These are phyloP conservation scores for Chironomus tepperi DNA, from an alignment of 1,140 invertebrate species.

Conservation along the genomic window DNA sequence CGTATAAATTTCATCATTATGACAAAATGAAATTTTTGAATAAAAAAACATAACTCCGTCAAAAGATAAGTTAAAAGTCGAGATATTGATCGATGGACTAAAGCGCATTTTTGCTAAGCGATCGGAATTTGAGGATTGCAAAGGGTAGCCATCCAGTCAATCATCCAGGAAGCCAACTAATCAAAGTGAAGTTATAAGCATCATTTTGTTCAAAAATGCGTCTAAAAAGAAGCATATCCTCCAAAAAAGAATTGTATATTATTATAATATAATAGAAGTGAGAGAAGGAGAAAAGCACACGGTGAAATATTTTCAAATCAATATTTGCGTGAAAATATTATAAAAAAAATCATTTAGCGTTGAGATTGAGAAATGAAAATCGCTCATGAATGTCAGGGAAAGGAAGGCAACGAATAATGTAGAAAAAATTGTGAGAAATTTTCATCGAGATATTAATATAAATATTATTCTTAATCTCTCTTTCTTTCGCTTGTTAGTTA, in stretches of 20 bases:
- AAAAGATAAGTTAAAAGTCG: no score
- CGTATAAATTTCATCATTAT: constrained; percentile 2
- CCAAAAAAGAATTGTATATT: neutral
- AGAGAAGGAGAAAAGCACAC: no score
- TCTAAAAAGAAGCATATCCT: no score
- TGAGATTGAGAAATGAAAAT: no score
- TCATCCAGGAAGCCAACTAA: no score
- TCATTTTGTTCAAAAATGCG: no score
- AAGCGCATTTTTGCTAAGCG: no score
- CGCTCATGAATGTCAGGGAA: constrained; percentile 17
- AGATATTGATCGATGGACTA: no score
- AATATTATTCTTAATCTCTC: neutral
- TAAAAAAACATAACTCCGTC: neutral
- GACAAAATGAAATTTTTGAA: neutral
- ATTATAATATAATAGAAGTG: no score
- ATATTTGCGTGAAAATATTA: neutral
- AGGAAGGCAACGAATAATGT: neutral
- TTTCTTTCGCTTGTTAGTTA: neutral
- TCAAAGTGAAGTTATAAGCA: no score
- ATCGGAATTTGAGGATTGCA: no score
- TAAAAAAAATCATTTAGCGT: neutral
- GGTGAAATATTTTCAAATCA: neutral
- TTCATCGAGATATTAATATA: constrained; percentile 8
- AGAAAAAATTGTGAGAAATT: constrained; percentile 24
- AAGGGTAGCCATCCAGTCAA: no score